A percentile compares a stretch with the other conserved stretches of the same genome.
Evolutionary conservation across 2,797 vertebrate genomes (phyloP).

Genomic region (Buceros bicornis): DNA sequence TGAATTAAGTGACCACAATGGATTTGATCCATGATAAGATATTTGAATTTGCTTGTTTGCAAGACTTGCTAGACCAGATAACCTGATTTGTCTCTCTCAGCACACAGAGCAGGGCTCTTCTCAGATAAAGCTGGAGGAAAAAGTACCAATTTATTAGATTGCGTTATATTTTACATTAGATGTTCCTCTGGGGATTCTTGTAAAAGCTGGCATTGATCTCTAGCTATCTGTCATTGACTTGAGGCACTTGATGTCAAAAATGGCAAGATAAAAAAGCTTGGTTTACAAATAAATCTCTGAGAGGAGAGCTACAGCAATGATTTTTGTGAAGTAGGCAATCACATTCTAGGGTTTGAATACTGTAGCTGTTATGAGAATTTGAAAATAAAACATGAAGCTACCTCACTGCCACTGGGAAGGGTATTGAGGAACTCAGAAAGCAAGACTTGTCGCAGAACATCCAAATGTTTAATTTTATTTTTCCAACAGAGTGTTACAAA

Average conservation of each 20-base stretch:
- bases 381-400: slow-evolving; percentile 23
- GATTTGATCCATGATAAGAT: background rate
- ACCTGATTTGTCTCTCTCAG: background rate
- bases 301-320: background rate
- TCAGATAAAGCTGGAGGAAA: background rate
- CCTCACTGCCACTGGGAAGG: background rate
- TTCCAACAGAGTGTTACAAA: background rate
- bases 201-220: slow-evolving; percentile 40
- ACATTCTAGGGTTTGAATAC: background rate
- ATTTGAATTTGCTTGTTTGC: slow-evolving; percentile 33
- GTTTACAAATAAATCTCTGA: slow-evolving; percentile 27
- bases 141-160: background rate
- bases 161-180: slow-evolving; percentile 17
- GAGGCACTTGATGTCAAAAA: slow-evolving; percentile 36
- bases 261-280: slow-evolving; percentile 11
- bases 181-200: background rate
- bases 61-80: background rate
- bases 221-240: background rate
- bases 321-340: background rate
- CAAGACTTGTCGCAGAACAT: background rate
- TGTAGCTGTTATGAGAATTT: background rate
- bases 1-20: background rate
- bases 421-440: background rate
- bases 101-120: background rate
- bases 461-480: background rate